Conservation (phyloP, 2,888 invertebrate genomes). For the Tiliacea aurago region DNA sequence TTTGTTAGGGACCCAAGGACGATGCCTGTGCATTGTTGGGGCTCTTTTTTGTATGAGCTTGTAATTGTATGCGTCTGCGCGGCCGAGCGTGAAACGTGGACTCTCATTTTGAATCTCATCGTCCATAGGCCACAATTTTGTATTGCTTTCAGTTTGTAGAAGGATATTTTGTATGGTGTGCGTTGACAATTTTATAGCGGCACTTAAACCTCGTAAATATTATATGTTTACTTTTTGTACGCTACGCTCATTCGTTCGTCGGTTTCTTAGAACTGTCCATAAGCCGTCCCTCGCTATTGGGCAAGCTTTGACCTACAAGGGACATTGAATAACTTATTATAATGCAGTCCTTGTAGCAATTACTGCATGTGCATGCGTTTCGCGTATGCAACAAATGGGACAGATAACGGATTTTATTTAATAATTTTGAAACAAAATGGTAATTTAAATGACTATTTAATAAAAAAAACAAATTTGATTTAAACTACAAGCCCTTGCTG, state of each 20-base stretch:
- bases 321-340: conserved; percentile 45
- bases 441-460: conserved; percentile 2
- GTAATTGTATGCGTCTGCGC: conserved; percentile 89
- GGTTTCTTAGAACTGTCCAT: conserved; percentile 67
- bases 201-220: conserved; percentile 72
- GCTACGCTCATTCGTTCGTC: conserved; percentile 56
- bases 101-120: conserved; percentile 77
- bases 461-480: conserved; percentile 4
- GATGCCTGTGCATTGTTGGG: conserved; percentile 85
- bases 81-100: conserved; percentile 81
- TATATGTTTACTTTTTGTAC: conserved; percentile 71
- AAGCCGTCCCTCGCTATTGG: conserved; percentile 42
- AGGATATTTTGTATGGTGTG: conserved; percentile 59
- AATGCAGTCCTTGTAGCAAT: conserved; percentile 32
- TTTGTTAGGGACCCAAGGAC: conserved; percentile 89
- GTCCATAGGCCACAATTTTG: conserved; percentile 77
- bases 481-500: conserved; percentile 16
- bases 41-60: conserved; percentile 83
- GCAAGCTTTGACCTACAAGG: conserved; percentile 52
- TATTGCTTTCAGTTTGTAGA: conserved; percentile 57
- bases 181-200: conserved; percentile 74
- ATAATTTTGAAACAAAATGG: conserved; percentile 13
- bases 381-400: conserved; percentile 3
- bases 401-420: conserved; percentile 10
- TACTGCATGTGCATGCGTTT: conserved; percentile 12